These are phyloP conservation scores for Phaenicophaeus curvirostris DNA, from an alignment of 2,797 vertebrate genomes.

Conservation along the genomic window DNA sequence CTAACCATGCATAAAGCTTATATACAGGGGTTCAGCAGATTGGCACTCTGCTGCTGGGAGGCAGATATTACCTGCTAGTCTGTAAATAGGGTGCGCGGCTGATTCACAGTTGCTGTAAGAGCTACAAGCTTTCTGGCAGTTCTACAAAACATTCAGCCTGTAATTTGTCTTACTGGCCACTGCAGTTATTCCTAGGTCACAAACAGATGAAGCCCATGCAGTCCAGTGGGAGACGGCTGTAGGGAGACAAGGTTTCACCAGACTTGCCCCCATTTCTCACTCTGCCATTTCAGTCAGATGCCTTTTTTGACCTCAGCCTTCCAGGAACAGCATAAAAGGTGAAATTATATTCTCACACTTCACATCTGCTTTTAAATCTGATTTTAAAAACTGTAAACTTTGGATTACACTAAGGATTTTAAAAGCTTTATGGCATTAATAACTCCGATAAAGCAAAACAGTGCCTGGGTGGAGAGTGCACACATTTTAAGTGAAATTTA, in stretches of 20 bases:
- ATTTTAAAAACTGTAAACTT: slow-evolving; percentile 14
- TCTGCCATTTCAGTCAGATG: neutral
- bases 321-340: neutral
- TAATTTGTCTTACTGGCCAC: slow-evolving; percentile 9
- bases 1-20: neutral
- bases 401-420: slow-evolving; percentile 40
- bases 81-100: neutral
- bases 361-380: neutral
- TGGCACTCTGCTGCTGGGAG: neutral
- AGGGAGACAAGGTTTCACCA: neutral
- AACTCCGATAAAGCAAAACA: slow-evolving; percentile 47
- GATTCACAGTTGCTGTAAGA: slow-evolving; percentile 39
- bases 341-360: neutral
- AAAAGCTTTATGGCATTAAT: slow-evolving; percentile 62
- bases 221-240: neutral
- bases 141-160: neutral
- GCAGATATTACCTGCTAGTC: neutral
- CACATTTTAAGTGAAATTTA: slow-evolving; percentile 16
- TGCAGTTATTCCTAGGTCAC: neutral
- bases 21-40: neutral
- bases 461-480: neutral
- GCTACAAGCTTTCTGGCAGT: slow-evolving; percentile 32
- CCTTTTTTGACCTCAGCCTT: neutral
- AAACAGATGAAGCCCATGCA: neutral
- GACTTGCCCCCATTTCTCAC: neutral